A percentile compares a stretch with the other conserved stretches of the same genome.
These are phyloP conservation scores for Platyrinchus mystaceus DNA, from an alignment of 2,797 vertebrate species.

Conservation along the genomic window DNA sequence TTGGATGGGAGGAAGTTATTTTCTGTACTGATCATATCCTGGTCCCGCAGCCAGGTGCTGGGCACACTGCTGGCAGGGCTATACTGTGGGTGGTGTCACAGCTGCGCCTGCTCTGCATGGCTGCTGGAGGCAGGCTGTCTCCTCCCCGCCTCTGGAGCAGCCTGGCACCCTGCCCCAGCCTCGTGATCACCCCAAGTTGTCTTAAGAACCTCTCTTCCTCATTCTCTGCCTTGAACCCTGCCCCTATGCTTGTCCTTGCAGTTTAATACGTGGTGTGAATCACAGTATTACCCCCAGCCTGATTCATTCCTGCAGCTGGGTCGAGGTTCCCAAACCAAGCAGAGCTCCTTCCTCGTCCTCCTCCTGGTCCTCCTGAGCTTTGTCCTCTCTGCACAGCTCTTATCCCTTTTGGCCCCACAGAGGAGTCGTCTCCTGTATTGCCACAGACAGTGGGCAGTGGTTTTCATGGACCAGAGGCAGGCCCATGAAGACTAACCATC, in stretches of 20 bases:
- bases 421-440: rapidly evolving
- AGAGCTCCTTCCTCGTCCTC: neutral
- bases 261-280: neutral
- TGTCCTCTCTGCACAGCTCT: neutral
- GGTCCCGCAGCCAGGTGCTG: neutral
- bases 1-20: neutral
- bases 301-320: neutral
- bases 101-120: neutral
- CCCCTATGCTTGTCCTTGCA: neutral
- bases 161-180: neutral
- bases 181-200: rapidly evolving
- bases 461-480: neutral
- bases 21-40: neutral
- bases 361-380: neutral
- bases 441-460: rapidly evolving
- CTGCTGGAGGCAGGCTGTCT: neutral
- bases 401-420: too few species aligned
- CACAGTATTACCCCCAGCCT: neutral
- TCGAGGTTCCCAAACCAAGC: rapidly evolving
- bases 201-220: neutral
- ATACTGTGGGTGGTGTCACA: neutral
- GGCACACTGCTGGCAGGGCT: neutral
- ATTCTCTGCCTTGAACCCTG: neutral
- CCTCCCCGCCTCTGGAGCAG: neutral
- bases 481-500: neutral